Evolutionary conservation across 2,888 invertebrate genomes (phyloP).

Genomic region (Diloba caeruleocephala): DNA sequence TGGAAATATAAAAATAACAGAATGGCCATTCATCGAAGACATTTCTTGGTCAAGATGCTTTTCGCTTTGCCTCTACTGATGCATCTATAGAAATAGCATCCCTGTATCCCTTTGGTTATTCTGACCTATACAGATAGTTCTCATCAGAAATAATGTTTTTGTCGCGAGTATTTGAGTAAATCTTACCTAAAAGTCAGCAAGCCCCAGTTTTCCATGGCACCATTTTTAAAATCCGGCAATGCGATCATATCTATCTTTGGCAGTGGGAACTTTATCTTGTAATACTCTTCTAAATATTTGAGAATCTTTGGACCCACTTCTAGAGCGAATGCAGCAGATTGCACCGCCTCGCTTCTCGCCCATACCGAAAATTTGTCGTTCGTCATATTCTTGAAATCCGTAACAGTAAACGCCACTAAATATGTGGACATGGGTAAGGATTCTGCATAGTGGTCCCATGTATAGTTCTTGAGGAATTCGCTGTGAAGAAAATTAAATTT

Average conservation of each 20-base stretch:
- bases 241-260: conserved; percentile 98
- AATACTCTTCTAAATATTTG: conserved; percentile 92
- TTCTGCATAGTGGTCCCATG: conserved; percentile 93
- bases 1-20: too few species aligned
- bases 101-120: too few species aligned
- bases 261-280: conserved; percentile 93
- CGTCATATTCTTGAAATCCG: conserved; percentile 91
- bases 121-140: background rate
- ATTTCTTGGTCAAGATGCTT: too few species aligned
- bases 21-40: too few species aligned
- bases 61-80: too few species aligned
- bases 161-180: background rate
- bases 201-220: conserved; percentile 98
- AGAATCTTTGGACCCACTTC: conserved; percentile 93
- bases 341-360: conserved; percentile 91
- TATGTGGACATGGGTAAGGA: conserved; percentile 97
- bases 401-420: conserved; percentile 95
- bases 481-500: conserved; percentile 71
- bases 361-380: conserved; percentile 91
- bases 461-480: conserved; percentile 89
- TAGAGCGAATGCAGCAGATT: conserved; percentile 93
- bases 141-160: too few species aligned
- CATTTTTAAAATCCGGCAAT: conserved; percentile 96
- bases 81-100: too few species aligned
- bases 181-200: conserved; percentile 92